These are phyloP conservation scores for Myathropa florea DNA, from an alignment of 2,888 invertebrate species.

Conservation along the genomic window DNA sequence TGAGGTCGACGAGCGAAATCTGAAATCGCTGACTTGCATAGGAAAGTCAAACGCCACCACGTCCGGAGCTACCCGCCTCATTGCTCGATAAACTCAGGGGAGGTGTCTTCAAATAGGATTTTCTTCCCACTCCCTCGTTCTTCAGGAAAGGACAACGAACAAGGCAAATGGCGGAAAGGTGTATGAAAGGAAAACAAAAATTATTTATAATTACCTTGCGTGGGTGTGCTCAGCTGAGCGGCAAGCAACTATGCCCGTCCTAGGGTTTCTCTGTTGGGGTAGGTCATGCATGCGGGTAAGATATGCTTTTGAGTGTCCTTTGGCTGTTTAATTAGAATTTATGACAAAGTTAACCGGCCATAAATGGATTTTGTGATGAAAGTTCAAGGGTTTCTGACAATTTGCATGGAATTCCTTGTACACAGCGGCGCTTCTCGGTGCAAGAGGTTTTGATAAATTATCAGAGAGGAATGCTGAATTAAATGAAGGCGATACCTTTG, in stretches of 20 bases:
- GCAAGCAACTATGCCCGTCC: background rate
- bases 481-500: too few species aligned
- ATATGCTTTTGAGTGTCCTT: conserved; percentile 8
- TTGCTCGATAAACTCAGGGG: background rate
- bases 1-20: background rate
- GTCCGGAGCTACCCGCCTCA: background rate
- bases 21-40: background rate
- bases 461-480: background rate
- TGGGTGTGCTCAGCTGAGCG: background rate
- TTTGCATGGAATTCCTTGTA: background rate
- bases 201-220: background rate
- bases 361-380: conserved; percentile 5
- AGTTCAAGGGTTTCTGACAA: background rate
- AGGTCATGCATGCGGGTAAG: background rate
- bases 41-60: background rate
- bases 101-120: background rate
- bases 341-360: background rate
- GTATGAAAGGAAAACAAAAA: background rate
- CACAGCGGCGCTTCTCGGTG: background rate
- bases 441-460: background rate
- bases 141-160: background rate
- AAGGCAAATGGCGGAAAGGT: background rate
- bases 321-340: conserved; percentile 15
- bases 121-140: background rate
- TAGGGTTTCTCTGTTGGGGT: background rate